Evolutionary conservation across 2,888 invertebrate species (phyloP).

Genomic region (Pyrochroa serraticornis): DNA sequence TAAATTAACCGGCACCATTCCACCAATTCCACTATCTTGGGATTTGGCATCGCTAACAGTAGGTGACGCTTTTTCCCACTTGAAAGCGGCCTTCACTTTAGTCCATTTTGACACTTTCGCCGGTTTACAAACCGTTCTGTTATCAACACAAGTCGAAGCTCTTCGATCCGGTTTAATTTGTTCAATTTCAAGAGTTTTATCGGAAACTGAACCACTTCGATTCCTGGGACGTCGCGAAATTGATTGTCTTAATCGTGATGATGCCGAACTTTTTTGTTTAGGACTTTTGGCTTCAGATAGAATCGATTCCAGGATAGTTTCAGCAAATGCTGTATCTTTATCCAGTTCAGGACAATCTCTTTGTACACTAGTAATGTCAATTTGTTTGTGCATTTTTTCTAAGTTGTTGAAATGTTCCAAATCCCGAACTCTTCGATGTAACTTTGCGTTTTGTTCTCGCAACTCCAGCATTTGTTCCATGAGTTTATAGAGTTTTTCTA

Average conservation of each 20-base stretch:
- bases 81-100: conserved; percentile 86
- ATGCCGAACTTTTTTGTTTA: conserved; percentile 51
- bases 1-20: conserved; percentile 58
- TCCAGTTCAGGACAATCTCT: conserved; percentile 65
- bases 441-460: conserved; percentile 72
- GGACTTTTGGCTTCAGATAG: conserved; percentile 56
- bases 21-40: conserved; percentile 57
- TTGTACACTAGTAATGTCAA: conserved; percentile 56
- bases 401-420: conserved; percentile 74
- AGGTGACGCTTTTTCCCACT: conserved; percentile 76
- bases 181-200: conserved; percentile 9
- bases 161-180: conserved; percentile 19
- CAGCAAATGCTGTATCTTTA: conserved; percentile 66
- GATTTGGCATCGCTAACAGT: conserved; percentile 55
- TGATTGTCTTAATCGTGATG: conserved; percentile 58
- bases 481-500: conserved; percentile 77
- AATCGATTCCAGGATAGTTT: conserved; percentile 70
- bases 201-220: conserved; percentile 66
- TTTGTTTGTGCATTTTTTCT: conserved; percentile 64
- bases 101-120: conserved; percentile 86
- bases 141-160: conserved; percentile 19
- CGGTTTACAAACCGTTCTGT: conserved; percentile 34
- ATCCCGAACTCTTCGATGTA: conserved; percentile 72
- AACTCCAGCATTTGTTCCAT: conserved; percentile 77
- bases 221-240: conserved; percentile 64